Evolutionary conservation across 2,888 invertebrate species (phyloP).

Genomic region (Notodonta dromedarius): DNA sequence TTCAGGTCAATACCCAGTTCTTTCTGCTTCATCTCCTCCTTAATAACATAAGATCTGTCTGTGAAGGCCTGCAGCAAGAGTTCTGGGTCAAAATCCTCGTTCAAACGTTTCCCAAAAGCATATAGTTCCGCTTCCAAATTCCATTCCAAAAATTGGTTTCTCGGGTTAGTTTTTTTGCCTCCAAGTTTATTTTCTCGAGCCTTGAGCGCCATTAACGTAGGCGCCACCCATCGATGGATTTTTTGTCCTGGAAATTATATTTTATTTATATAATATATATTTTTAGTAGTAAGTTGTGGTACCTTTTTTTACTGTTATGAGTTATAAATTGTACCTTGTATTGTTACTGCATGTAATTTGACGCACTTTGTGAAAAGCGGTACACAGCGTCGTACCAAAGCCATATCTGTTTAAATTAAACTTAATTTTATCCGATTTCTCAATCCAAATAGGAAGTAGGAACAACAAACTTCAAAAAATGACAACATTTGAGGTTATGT

Average conservation of each 20-base stretch:
- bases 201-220: slow-evolving; percentile 86
- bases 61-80: slow-evolving; percentile 91
- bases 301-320: background rate
- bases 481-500: slow-evolving; percentile 30
- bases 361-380: slow-evolving; percentile 53
- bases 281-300: background rate
- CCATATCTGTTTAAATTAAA: slow-evolving; percentile 38
- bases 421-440: background rate
- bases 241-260: slow-evolving; percentile 53
- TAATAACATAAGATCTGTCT: slow-evolving; percentile 89
- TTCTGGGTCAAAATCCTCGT: slow-evolving; percentile 91
- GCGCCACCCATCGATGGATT: slow-evolving; percentile 87
- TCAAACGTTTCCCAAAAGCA: slow-evolving; percentile 93
- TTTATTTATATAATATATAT: slow-evolving; percentile 3
- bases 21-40: slow-evolving; percentile 87
- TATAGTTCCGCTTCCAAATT: slow-evolving; percentile 94
- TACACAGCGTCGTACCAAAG: slow-evolving; percentile 62
- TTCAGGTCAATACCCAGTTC: slow-evolving; percentile 88
- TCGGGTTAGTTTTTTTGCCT: slow-evolving; percentile 73
- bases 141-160: slow-evolving; percentile 92
- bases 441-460: slow-evolving; percentile 22
- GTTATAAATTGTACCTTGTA: slow-evolving; percentile 44
- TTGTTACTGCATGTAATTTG: slow-evolving; percentile 48
- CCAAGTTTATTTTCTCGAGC: slow-evolving; percentile 84
- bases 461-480: slow-evolving; percentile 16